These are phyloP conservation scores for Periophthalmus magnuspinnatus DNA, from an alignment of 2,797 vertebrate species.

Conservation along the genomic window DNA sequence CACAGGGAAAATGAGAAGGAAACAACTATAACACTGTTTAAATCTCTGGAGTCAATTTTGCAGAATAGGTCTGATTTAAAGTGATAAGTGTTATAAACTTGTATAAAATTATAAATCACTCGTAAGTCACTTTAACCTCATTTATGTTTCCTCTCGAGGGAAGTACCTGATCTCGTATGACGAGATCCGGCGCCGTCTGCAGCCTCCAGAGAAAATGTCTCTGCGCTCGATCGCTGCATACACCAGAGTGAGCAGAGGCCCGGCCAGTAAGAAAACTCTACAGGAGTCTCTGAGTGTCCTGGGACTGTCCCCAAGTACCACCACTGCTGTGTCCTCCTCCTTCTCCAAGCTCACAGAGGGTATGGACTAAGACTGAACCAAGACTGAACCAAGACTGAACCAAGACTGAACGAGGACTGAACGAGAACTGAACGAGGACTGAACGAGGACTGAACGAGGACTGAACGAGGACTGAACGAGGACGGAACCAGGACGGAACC, in stretches of 20 bases:
- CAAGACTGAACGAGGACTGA: too few relatives aligned
- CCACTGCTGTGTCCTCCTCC: slow-evolving; percentile 81
- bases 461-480: too few relatives aligned
- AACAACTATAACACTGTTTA: too few relatives aligned
- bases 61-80: too few relatives aligned
- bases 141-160: slow-evolving; percentile 39
- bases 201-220: slow-evolving; percentile 83
- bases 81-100: too few relatives aligned
- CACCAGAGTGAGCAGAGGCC: slow-evolving; percentile 83
- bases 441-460: too few relatives aligned
- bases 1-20: too few relatives aligned
- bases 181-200: slow-evolving; percentile 80
- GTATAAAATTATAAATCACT: too few relatives aligned
- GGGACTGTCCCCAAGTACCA: slow-evolving; percentile 80
- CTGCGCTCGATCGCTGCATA: slow-evolving; percentile 82
- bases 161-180: slow-evolving; percentile 79
- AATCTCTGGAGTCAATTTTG: too few relatives aligned
- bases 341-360: slow-evolving; percentile 85
- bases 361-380: slow-evolving; percentile 23
- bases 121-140: neutral
- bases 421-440: too few relatives aligned
- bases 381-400: too few relatives aligned
- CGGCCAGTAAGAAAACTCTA: slow-evolving; percentile 81
- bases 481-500: too few relatives aligned
- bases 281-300: slow-evolving; percentile 77